Evolutionary conservation across 2,113 vertebrate species (phyloP).

Genomic region (Ptilorrhoa leucosticta): DNA sequence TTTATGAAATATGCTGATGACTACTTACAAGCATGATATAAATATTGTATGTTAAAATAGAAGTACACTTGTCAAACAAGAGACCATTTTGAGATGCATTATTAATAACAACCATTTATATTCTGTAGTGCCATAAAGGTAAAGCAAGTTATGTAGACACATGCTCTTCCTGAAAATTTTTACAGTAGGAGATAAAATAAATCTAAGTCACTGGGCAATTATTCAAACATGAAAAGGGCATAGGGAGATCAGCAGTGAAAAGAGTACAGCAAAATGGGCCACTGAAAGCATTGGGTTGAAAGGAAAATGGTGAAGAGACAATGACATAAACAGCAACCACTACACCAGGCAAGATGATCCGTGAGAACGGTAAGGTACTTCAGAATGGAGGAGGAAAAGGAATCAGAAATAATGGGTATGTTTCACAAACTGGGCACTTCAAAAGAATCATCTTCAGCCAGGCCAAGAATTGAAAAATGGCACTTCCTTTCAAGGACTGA

Average conservation of each 20-base stretch:
- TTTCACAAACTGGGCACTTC: not conserved
- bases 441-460: not conserved
- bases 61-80: conserved; percentile 1
- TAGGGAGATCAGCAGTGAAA: not conserved
- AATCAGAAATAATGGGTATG: rapidly evolving
- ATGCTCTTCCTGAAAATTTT: not conserved
- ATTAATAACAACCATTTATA: conserved; percentile 11
- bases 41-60: conserved; percentile 31
- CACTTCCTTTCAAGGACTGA: not conserved
- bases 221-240: not conserved
- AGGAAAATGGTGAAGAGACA: not conserved
- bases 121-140: not conserved
- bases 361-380: rapidly evolving
- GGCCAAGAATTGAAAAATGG: not conserved
- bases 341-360: not conserved
- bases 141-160: not conserved
- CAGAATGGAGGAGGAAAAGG: not conserved
- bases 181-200: not conserved
- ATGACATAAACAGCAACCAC: not conserved
- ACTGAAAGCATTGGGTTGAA: not conserved
- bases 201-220: not conserved
- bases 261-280: not conserved
- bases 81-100: not conserved
- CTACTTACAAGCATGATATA: not conserved
- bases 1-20: not conserved